Conservation (phyloP, 2,797 vertebrate genomes). For the Sebastes iracundus region DNA sequence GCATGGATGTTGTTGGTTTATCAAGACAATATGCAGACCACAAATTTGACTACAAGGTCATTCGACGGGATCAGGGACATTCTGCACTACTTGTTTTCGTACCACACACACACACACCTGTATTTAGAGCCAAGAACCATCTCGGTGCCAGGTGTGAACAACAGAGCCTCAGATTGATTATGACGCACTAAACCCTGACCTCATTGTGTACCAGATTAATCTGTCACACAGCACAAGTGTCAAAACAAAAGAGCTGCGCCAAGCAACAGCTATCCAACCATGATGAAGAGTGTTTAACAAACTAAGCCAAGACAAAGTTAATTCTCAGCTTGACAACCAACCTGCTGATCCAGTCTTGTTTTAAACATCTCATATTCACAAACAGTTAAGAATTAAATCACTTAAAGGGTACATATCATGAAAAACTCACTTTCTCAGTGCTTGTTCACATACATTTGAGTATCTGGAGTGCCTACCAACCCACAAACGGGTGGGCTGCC, state of each 20-base stretch:
- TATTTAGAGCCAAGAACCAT: not conserved
- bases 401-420: not conserved
- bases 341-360: not conserved
- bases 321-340: not conserved
- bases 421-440: not conserved
- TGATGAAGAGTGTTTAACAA: not conserved
- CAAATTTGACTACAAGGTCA: not conserved
- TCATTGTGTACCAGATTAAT: not conserved
- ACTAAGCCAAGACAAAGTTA: not conserved
- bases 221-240: constrained; percentile 8
- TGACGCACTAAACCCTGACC: constrained; percentile 19
- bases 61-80: not conserved
- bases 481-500: not conserved
- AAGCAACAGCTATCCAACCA: not conserved
- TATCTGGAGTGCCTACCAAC: not conserved
- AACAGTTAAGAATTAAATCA: not conserved
- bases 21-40: not conserved
- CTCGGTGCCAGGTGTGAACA: constrained; percentile 17
- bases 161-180: constrained; percentile 11
- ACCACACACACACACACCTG: not conserved
- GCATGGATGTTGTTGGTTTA: not conserved
- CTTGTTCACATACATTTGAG: not conserved
- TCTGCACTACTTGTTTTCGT: not conserved
- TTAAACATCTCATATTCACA: not conserved
- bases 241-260: constrained; percentile 11